A percentile compares a stretch with the other conserved stretches of the same genome.
phyloP scores from a whole-genome alignment of 2,888 invertebrate species.

The Cryptocephalus primarius region DNA sequence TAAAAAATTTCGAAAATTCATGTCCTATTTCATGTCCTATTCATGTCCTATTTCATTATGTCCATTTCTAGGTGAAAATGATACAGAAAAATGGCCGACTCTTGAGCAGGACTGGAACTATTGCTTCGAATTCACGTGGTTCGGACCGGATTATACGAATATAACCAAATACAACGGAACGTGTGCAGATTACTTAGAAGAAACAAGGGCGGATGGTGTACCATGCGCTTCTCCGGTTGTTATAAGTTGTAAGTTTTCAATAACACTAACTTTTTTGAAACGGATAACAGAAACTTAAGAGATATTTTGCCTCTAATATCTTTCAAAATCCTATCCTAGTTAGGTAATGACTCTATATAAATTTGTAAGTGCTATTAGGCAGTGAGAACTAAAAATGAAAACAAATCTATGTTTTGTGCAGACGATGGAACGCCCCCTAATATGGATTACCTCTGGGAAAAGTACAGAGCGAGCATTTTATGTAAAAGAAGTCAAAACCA shows the following conservation, averaged over 20 bases:
- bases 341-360: no score
- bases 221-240: constrained; percentile 56
- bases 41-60: not conserved
- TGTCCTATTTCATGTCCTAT: no score
- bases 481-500: constrained; percentile 49
- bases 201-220: constrained; percentile 29
- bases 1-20: no score
- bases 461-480: constrained; percentile 42
- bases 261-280: not conserved
- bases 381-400: not conserved
- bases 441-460: constrained; percentile 48
- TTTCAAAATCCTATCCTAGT: no score
- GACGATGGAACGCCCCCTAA: constrained; percentile 54
- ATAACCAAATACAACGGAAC: constrained; percentile 41
- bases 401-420: constrained; percentile 27
- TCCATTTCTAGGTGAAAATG: not conserved
- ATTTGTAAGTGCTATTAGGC: not conserved
- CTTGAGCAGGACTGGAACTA: constrained; percentile 26
- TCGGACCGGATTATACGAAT: constrained; percentile 52
- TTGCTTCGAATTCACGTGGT: constrained; percentile 61
- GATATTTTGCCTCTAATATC: no score
- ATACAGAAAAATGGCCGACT: constrained; percentile 5
- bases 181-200: constrained; percentile 27
- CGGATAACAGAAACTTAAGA: no score
- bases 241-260: constrained; percentile 45